Conservation (phyloP, 2,888 invertebrate species). For the Eupithecia pulchellata region DNA sequence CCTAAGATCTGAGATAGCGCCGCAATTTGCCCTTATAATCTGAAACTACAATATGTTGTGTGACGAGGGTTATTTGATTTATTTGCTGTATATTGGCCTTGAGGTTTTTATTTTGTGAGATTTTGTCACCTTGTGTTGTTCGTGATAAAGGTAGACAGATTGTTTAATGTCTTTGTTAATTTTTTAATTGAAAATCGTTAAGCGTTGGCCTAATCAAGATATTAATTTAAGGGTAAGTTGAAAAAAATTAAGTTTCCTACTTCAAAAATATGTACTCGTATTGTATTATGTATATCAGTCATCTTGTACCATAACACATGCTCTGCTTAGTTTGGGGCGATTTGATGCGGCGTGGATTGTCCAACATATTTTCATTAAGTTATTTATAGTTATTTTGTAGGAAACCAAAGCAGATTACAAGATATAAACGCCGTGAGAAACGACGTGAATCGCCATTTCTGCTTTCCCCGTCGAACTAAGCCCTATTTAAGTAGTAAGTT, state of each 20-base stretch:
- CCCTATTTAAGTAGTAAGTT: conserved; percentile 52
- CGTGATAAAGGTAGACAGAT: not conserved
- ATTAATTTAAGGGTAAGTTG: too few relatives aligned
- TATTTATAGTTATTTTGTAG: too few relatives aligned
- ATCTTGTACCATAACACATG: too few relatives aligned
- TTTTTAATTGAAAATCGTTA: too few relatives aligned
- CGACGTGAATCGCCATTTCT: conserved; percentile 37
- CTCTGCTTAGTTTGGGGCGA: too few relatives aligned
- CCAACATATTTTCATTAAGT: too few relatives aligned
- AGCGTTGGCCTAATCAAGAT: too few relatives aligned
- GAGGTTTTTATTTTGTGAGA: conserved; percentile 16
- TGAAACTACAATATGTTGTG: conserved; percentile 40
- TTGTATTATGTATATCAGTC: too few relatives aligned
- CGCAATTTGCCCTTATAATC: conserved; percentile 38
- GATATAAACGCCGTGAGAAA: conserved; percentile 18
- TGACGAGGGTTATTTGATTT: conserved; percentile 44
- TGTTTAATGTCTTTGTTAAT: not conserved
- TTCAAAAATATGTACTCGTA: too few relatives aligned
- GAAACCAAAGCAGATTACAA: not conserved
- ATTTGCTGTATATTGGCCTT: conserved; percentile 37
- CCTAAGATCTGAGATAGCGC: conserved; percentile 26
- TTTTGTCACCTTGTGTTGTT: conserved; percentile 1
- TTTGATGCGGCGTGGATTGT: too few relatives aligned
- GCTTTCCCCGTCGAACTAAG: conserved; percentile 52
- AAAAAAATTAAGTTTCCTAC: too few relatives aligned